Conservation (phyloP, 2,888 invertebrate species). For the Lithodes maja region DNA sequence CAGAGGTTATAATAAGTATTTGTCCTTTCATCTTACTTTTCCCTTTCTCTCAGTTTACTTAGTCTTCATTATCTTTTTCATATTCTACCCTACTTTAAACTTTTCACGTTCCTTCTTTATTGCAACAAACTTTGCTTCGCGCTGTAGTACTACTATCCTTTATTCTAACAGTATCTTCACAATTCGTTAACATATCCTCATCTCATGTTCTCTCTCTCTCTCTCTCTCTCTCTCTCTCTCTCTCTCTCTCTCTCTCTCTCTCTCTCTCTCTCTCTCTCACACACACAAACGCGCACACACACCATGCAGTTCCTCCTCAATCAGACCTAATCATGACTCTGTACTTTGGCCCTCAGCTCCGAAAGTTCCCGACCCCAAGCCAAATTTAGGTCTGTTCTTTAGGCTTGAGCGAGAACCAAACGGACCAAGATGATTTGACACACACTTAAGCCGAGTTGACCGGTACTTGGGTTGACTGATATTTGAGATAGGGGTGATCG, state of each 20-base stretch:
- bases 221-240: neutral
- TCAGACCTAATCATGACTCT: neutral
- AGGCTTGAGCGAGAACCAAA: neutral
- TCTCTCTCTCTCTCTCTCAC: neutral
- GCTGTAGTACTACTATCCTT: too few relatives aligned
- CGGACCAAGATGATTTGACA: neutral
- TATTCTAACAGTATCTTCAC: too few relatives aligned
- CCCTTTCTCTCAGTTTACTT: too few relatives aligned
- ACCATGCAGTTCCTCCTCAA: neutral
- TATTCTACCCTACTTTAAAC: too few relatives aligned
- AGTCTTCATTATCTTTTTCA: too few relatives aligned
- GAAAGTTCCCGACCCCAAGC: neutral
- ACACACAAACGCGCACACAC: slow-evolving; percentile 25
- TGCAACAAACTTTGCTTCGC: too few relatives aligned
- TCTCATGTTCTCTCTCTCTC: neutral
- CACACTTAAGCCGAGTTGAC: neutral
- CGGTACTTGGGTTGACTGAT: neutral
- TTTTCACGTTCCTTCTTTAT: too few relatives aligned
- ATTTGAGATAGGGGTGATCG: neutral
- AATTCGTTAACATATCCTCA: too few relatives aligned
- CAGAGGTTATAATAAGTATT: too few relatives aligned
- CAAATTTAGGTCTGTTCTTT: neutral
- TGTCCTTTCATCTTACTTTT: too few relatives aligned
- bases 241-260: neutral
- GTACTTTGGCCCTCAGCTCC: neutral